A percentile compares a stretch with the other conserved stretches of the same genome.
Evolutionary conservation across 1,140 invertebrate species (phyloP).

Genomic region (Mylabris phalerata): DNA sequence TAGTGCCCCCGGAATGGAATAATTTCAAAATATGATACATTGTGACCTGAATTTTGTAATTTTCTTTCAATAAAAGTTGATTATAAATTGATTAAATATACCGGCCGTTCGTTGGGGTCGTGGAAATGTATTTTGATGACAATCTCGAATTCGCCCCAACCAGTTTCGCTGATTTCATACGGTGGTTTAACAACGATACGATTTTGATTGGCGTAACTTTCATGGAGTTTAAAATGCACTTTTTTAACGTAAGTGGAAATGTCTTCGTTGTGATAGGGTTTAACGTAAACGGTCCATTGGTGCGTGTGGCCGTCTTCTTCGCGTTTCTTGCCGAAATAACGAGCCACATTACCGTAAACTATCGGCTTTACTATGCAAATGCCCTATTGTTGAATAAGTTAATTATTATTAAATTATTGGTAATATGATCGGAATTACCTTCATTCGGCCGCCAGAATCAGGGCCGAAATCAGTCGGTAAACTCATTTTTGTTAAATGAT

Average conservation of each 20-base stretch:
- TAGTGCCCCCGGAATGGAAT: conserved; percentile 69
- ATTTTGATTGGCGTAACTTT: conserved; percentile 94
- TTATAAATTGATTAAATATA: too few relatives aligned
- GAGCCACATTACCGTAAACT: conserved; percentile 92
- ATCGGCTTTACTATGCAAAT: conserved; percentile 91
- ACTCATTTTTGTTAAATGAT: conserved; percentile 45
- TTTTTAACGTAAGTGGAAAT: conserved; percentile 95
- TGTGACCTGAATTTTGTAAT: conserved; percentile 50
- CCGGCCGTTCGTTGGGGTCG: conserved; percentile 91
- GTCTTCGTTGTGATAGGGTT: conserved; percentile 89
- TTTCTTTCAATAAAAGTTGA: too few relatives aligned
- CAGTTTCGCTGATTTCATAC: conserved; percentile 96
- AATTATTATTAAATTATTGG: conserved; percentile 9
- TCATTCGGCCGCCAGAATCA: conserved; percentile 72
- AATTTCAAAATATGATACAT: conserved; percentile 94
- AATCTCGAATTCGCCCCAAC: conserved; percentile 99
- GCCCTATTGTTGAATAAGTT: conserved; percentile 54
- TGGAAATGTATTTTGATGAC: conserved; percentile 97
- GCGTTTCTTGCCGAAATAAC: conserved; percentile 95
- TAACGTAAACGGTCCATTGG: conserved; percentile 97
- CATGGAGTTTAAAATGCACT: conserved; percentile 95
- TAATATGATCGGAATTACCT: conserved; percentile 41
- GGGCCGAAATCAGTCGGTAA: conserved; percentile 70
- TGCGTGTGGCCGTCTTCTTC: conserved; percentile 99
- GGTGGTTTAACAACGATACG: conserved; percentile 90